Base-by-base conservation (phyloP, 1,140 invertebrate species). In the Hylyphantes graminicola region DNA sequence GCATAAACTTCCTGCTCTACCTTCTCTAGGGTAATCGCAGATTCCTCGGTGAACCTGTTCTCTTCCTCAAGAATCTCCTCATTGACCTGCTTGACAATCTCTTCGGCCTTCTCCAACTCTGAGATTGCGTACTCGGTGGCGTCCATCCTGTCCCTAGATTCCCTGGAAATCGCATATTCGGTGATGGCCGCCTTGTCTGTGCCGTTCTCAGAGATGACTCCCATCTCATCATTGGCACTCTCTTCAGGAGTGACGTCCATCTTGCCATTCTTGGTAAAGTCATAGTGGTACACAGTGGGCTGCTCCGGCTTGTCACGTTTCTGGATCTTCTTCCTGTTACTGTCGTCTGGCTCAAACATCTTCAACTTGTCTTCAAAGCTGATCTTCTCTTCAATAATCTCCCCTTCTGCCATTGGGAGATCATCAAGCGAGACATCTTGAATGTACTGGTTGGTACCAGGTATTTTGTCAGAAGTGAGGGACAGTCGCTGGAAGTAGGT, bases 11-110 rank as follows among this genome's bases (percentile, higher is more conserved):
- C 84, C 59, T 85, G 84, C n/a, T 85, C 84, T 13, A 80, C 84
- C 15, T 64, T 68, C 19, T 85, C 84, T 2, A 85, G 50, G 19
- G 84, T 70, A 50, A 73, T 55, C 50, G 84, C 80, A 15, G 80
- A 83, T 50, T 75, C 51, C 65, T 78, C 76, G 54, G 74, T 67
- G 15, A 79, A 55, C 8, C 65, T 13, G 48, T 63, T 74, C 57
- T 82, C 77, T 70, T 87, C 86, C 87, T 86, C 67, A 59, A 90
- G 87, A 19, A 92, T 89, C 88, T 92, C 91, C 10, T 85, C 87
- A 88, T 92, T 92, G 61, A 92, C 92, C 87, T 92, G 90, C 80
- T 91, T 90, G 12, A 92, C 89, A 78, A 92, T 88, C 86, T 90
- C 89, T 81, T 90, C 88, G 0, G 92, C 91, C 54, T 77, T 77